Base-by-base conservation (phyloP, 2,113 vertebrate genomes). In the Xenopus laevis region DNA sequence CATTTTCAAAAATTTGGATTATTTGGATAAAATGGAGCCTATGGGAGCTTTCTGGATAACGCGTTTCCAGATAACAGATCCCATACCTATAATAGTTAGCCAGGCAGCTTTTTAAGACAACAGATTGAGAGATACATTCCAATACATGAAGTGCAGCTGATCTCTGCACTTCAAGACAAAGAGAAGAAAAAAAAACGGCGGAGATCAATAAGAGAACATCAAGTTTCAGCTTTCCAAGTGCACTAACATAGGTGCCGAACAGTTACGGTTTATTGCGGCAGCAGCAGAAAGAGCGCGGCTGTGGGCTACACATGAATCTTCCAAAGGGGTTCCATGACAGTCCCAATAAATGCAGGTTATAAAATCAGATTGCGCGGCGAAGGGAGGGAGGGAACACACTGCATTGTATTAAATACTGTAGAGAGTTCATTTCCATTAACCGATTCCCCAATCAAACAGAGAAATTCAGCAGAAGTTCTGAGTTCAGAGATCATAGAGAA, bases 181-280 rank as follows among this genome's bases (percentile, higher is more conserved):
- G 6, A 40, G 6, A 7, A 7, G 8, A 5, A 9, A 40, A 3
- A 40, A 40, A 40, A 40, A 40, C 6, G 33, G 33, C 6, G 6
- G 33, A 40, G 33, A 40, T 40, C 33, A 40, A 40, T 40, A 40
- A 40, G 23, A 78, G 15, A 64, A 58, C 1, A 59, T 46, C 69
- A 70, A n/a, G 0, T 52, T 79, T 40, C 67, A 50, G 12, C 68
- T 46, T 50, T 72, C 53, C 17, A 65, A 72, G 7, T 46, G 76
- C 59, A 71, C 33, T 62, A 33, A 64, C 7, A 73, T 61, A 59
- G 68, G 20, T 64, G 53, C 2, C 20, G 10, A 71, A 23, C 5
- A 71, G 13, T 52, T 83, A 79, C 71, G n/a, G 15, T 74, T 74
- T 74, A 78, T n/a, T 72, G 33, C 13, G 47, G 27, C 74, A 71